Base-by-base conservation (phyloP, 2,797 vertebrate species). In the Sylvilagus floridanus region DNA sequence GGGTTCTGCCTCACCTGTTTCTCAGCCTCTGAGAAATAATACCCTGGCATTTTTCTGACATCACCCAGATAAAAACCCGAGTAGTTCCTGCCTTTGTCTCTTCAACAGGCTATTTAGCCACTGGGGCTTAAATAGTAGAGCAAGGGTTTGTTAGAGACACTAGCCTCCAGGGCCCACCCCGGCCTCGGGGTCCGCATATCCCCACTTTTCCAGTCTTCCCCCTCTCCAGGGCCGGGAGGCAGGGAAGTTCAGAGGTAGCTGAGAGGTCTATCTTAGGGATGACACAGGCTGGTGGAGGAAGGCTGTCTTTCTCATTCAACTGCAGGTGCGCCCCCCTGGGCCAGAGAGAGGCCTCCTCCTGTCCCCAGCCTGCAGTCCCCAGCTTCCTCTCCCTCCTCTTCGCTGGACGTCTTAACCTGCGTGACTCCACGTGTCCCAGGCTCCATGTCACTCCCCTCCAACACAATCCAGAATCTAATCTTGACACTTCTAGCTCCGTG, bases 81-180 rank as follows among this genome's bases (percentile, higher is more conserved):
- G 0, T 95, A 72, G 65, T 93, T 63, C 30, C 32, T 1, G 0
- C 68, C 95, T 79, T 78, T 94, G 77, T 75, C 47, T 50, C 35
- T 73, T 81, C 37, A 94, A 72, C 50, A 83, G 87, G 52, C 62
- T 90, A 13, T 76, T 65, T 84, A 42, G 78, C 7, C 52, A 7
- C 54, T 88, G 90, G 82, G 57, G 54, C 82, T 79, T 91, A 50
- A 54, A 65, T 93, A 87, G 78, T 71, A 75, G 68, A 78, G 35
- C 26, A 76, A 79, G 84, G 69, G 69, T 65, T 79, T 79, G 68
- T 85, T n/a, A 62, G 93, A 52, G 92, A 94, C 57, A 47, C 47
- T 42, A 81, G 71, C 85, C 62, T 65, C 52, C 62, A 52, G 13
- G 71, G 26, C 8, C 62, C 66, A 92, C 35, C 57, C 78, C 2